These are phyloP conservation scores for Coelopa frigida DNA, from an alignment of 1,140 invertebrate species.

Conservation along the genomic window DNA sequence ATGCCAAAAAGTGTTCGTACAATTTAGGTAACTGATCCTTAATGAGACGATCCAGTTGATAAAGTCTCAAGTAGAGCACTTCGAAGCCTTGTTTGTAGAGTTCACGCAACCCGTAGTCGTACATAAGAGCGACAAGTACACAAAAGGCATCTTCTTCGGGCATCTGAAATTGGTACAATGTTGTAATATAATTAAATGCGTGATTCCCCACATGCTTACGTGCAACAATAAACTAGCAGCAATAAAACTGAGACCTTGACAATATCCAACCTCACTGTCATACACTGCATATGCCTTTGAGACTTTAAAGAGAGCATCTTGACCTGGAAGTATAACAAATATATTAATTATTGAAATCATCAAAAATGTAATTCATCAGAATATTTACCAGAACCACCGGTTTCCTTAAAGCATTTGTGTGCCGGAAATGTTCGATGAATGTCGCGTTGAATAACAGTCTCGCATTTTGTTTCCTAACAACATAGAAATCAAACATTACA, in stretches of 20 bases:
- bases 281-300: conserved; percentile 96
- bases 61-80: conserved; percentile 88
- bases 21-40: conserved; percentile 87
- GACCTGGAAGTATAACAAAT: conserved; percentile 53
- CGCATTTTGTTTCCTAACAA: conserved; percentile 52
- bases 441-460: conserved; percentile 89
- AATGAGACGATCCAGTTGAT: conserved; percentile 86
- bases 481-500: neutral
- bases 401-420: conserved; percentile 95
- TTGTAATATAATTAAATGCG: neutral
- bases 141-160: conserved; percentile 99
- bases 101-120: conserved; percentile 87
- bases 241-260: conserved; percentile 95
- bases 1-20: conserved; percentile 81
- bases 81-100: conserved; percentile 96
- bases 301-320: conserved; percentile 92
- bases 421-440: conserved; percentile 98
- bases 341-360: neutral
- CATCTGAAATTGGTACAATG: conserved; percentile 63
- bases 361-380: neutral
- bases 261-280: conserved; percentile 96
- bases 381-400: conserved; percentile 56
- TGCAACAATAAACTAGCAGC: conserved; percentile 91
- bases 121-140: conserved; percentile 94
- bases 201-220: conserved; percentile 54